Evolutionary conservation across 2,797 vertebrate species (phyloP), one percentile per base, ranked within the genome.

Genomic region (Euthynnus affinis): DNA sequence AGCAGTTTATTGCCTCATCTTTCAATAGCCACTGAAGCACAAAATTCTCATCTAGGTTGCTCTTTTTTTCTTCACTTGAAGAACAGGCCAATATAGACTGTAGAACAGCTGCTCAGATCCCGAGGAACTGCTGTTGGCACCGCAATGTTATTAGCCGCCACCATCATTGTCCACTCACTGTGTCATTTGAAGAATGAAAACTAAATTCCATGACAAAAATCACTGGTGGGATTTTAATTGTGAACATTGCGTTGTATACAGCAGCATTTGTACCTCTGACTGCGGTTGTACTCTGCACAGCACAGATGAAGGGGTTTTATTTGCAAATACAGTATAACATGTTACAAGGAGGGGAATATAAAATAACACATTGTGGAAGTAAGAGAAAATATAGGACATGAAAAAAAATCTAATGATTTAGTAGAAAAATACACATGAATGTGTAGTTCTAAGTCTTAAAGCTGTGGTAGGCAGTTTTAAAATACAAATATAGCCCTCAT

Each of bases 1-100:
- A 97, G 96, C 97, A 96, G 95, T 98, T 98, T 98, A 99, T 98
- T 98, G 97, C 97, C 97, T 99, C 97, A 98, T 99, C 98, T 98
- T 98, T 98, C 97, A 98, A 98, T 98, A 97, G 97, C 96, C 97
- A 98, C 95, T 95, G 97, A 97, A 98, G 98, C 98, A 97, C 96
- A 98, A 96, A 98, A 98, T 99, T 98, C 97, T 98, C 98, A 98
- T 99, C 97, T 98, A 96, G 96, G 96, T 97, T 96, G 96, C 96
- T 96, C 96, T 88, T 92, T 94, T 92, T 93, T 91, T 57, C 88
- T 83, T 66, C 95, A 96, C 95, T 97, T 96, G 96, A 97, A 97
- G 96, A 98, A 97, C 96, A 96, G 96, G 95, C 96, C 96, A 96
- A 96, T 97, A 96, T 96, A 97, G 96, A 97, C 95, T 96, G 96